Evolutionary conservation across 2,888 invertebrate species (phyloP).

Genomic region (Aquatica leii): DNA sequence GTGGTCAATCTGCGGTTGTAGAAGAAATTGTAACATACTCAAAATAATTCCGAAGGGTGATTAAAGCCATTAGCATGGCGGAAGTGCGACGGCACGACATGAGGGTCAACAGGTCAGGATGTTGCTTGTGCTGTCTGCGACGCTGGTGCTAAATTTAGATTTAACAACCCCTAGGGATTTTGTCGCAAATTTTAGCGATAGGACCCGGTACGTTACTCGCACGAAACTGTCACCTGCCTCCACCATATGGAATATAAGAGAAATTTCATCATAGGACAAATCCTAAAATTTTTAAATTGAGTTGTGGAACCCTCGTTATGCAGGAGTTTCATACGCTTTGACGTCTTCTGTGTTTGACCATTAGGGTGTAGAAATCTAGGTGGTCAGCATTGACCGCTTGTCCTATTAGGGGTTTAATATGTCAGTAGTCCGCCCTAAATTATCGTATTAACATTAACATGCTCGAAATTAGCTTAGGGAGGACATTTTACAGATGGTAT

Average conservation of each 20-base stretch:
- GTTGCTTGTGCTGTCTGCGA: constrained; percentile 36
- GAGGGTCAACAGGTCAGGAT: constrained; percentile 49
- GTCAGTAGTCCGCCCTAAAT: constrained; percentile 36
- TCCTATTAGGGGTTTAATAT: constrained; percentile 39
- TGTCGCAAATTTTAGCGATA: background rate
- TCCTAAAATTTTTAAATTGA: constrained; percentile 42
- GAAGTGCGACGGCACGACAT: constrained; percentile 48
- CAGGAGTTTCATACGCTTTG: constrained; percentile 43
- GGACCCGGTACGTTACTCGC: background rate
- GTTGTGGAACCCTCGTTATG: constrained; percentile 40
- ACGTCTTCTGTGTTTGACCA: constrained; percentile 47
- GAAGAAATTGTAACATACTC: background rate
- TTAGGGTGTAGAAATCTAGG: constrained; percentile 39
- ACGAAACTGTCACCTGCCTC: constrained; percentile 35
- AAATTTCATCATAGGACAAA: constrained; percentile 11
- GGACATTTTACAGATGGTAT: no score
- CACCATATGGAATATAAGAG: constrained; percentile 35
- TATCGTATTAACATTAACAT: constrained; percentile 39
- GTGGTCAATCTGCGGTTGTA: constrained; percentile 6
- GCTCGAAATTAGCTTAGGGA: constrained; percentile 2
- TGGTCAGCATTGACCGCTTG: constrained; percentile 32
- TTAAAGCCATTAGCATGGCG: constrained; percentile 46
- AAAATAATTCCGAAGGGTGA: constrained; percentile 43
- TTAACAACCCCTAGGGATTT: background rate
- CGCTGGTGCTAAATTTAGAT: constrained; percentile 38